Conservation (phyloP, 1,140 invertebrate genomes). For the Rhysida immarginata region DNA sequence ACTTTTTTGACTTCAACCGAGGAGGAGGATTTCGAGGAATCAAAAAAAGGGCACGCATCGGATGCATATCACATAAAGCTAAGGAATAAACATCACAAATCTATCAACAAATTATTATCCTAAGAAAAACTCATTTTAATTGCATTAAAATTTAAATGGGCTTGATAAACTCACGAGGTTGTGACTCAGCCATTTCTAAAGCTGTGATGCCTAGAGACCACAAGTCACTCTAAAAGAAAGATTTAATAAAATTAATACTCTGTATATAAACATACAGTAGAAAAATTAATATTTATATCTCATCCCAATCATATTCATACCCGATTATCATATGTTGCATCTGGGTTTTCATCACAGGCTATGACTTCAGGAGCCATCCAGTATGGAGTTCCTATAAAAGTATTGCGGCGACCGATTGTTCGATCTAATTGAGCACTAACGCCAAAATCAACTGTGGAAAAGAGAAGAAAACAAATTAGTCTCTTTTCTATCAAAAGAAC, state of each 20-base stretch:
- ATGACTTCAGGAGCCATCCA: slow-evolving; percentile 76
- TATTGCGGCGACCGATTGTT: slow-evolving; percentile 95
- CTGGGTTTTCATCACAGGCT: slow-evolving; percentile 98
- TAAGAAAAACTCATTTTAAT: too few species aligned
- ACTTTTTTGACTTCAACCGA: slow-evolving; percentile 93
- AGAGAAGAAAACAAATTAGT: not conserved
- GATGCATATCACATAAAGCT: slow-evolving; percentile 80
- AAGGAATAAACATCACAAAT: too few species aligned
- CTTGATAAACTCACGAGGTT: slow-evolving; percentile 72
- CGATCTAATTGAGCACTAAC: slow-evolving; percentile 97
- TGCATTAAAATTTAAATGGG: too few species aligned
- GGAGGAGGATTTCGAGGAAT: slow-evolving; percentile 96
- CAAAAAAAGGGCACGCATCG: slow-evolving; percentile 95
- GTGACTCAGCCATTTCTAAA: slow-evolving; percentile 99
- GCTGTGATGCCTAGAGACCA: slow-evolving; percentile 98
- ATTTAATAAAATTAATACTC: not conserved
- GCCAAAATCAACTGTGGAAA: slow-evolving; percentile 84
- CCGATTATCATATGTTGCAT: slow-evolving; percentile 98
- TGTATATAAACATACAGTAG: not conserved
- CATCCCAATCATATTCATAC: slow-evolving; percentile 10
- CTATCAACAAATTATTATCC: too few species aligned
- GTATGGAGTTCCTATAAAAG: slow-evolving; percentile 98
- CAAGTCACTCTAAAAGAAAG: slow-evolving; percentile 57
- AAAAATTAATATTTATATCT: too few species aligned
- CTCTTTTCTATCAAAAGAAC: too few species aligned